Conservation (phyloP, 2,888 invertebrate species). For the Shargacucullia verbasci region DNA sequence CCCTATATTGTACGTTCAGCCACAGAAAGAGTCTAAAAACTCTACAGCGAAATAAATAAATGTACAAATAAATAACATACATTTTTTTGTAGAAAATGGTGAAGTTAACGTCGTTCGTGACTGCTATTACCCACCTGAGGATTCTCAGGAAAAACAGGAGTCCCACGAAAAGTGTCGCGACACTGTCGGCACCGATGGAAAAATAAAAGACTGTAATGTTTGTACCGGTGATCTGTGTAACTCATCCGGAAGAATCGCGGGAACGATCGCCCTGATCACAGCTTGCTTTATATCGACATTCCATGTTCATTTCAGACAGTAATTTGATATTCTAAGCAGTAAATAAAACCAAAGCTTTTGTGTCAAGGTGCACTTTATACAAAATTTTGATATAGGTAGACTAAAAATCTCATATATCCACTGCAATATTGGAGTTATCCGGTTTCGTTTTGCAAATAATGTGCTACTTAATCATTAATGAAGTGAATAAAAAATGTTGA, state of each 20-base stretch:
- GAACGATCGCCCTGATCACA: constrained; percentile 49
- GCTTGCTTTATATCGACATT: constrained; percentile 8
- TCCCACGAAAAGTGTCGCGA: constrained; percentile 59
- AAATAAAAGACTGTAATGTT: constrained; percentile 60
- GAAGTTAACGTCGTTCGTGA: constrained; percentile 63
- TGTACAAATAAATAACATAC: too few species aligned
- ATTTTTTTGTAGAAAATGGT: constrained; percentile 67
- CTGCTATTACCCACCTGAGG: constrained; percentile 63
- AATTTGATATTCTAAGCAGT: neutral
- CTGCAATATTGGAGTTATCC: too few species aligned
- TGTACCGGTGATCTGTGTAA: constrained; percentile 73
- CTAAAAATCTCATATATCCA: too few species aligned
- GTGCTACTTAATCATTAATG: too few species aligned
- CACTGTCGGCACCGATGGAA: constrained; percentile 54
- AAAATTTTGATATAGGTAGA: too few species aligned
- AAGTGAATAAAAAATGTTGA: too few species aligned
- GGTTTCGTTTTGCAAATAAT: too few species aligned
- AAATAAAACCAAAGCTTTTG: too few species aligned
- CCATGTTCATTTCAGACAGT: constrained; percentile 3
- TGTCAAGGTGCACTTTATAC: too few species aligned
- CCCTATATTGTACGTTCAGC: too few species aligned
- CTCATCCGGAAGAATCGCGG: constrained; percentile 56
- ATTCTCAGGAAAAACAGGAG: constrained; percentile 32
- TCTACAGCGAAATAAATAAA: too few species aligned
- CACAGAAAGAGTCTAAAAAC: too few species aligned